A percentile compares a stretch with the other conserved stretches of the same genome.
Conservation (phyloP, 2,797 vertebrate species). For the Urophycis tenuis region DNA sequence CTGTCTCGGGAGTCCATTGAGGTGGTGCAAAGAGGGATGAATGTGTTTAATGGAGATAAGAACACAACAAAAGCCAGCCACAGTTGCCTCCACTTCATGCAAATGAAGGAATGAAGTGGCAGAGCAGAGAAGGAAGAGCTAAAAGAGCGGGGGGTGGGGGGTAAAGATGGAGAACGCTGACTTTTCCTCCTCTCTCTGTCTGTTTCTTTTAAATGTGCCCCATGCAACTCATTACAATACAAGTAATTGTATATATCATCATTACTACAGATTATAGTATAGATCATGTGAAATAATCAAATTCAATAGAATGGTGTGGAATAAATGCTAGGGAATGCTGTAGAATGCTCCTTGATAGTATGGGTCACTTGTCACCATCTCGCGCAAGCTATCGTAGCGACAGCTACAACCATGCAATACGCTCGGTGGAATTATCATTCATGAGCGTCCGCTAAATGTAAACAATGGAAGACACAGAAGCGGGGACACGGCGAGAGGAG, state of each 20-base stretch:
- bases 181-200: conserved; percentile 32
- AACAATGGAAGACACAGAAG: no score
- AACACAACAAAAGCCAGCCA: conserved; percentile 23
- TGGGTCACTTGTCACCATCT: no score
- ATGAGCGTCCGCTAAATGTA: no score
- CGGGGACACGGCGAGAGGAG: no score
- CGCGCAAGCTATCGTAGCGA: no score
- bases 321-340: neutral
- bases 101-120: conserved; percentile 24
- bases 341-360: neutral
- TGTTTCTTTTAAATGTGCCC: neutral
- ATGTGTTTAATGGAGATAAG: conserved; percentile 38
- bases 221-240: no score
- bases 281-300: neutral
- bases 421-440: no score
- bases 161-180: conserved; percentile 39
- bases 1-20: conserved; percentile 5
- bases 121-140: conserved; percentile 1
- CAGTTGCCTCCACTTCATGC: conserved; percentile 38
- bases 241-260: no score
- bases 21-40: conserved; percentile 39
- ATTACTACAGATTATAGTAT: neutral
- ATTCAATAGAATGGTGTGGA: neutral
- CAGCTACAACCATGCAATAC: neutral
- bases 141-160: conserved; percentile 9